phyloP scores from a whole-genome alignment of 2,888 invertebrate species.

The Pristionchus maxplancki region DNA sequence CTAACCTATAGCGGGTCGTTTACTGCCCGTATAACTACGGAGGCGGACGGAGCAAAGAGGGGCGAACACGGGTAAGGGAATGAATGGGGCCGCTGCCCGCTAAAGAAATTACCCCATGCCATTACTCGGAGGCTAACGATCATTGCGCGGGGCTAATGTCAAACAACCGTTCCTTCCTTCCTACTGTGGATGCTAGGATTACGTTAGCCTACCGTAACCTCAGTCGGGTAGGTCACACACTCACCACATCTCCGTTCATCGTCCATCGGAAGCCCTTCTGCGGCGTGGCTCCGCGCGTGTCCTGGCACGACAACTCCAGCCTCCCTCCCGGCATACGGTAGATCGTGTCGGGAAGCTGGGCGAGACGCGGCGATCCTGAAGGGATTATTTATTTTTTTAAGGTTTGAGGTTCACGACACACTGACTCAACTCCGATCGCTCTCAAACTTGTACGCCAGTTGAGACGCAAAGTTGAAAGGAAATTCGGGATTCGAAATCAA shows the following conservation, averaged over 20 bases:
- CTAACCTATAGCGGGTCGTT: conserved; percentile 36
- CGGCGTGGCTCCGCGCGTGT: conserved; percentile 1
- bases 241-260: conserved; percentile 42
- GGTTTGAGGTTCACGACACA: background rate
- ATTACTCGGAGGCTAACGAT: background rate
- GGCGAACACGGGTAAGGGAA: conserved; percentile 6
- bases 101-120: background rate
- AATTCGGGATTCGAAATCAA: background rate
- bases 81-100: background rate
- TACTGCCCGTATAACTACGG: conserved; percentile 7
- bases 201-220: background rate
- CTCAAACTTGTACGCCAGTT: background rate
- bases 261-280: conserved; percentile 45
- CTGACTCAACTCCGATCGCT: background rate
- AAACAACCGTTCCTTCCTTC: background rate
- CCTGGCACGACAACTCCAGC: conserved; percentile 29
- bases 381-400: background rate
- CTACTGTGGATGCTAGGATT: background rate
- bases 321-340: background rate
- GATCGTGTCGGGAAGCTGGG: conserved; percentile 29
- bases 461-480: background rate
- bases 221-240: background rate
- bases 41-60: background rate
- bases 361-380: conserved; percentile 39
- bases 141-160: conserved; percentile 26